Conservation (phyloP, 2,797 vertebrate genomes). For the Crypturellus tataupa region DNA sequence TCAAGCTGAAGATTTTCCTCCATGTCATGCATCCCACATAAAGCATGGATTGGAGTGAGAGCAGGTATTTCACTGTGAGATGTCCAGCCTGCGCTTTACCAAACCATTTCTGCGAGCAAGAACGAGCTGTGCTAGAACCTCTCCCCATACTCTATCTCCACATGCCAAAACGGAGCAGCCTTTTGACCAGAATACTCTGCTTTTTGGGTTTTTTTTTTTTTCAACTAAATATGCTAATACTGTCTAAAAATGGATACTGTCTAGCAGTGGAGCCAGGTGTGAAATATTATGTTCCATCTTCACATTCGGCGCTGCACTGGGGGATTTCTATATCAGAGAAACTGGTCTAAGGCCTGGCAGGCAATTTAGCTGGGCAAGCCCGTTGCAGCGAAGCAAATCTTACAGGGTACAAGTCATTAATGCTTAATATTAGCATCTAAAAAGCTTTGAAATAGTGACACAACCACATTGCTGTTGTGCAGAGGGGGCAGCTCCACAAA, state of each 20-base stretch:
- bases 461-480: neutral
- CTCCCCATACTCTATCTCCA: neutral
- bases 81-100: neutral
- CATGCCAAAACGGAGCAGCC: neutral
- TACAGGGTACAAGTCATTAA: neutral
- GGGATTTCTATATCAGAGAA: neutral
- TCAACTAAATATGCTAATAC: neutral
- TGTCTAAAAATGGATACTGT: neutral
- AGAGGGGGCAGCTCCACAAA: neutral
- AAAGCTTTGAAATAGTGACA: constrained; percentile 5
- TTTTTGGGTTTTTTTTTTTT: neutral
- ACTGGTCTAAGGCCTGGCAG: neutral
- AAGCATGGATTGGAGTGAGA: neutral
- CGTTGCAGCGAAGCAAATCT: neutral
- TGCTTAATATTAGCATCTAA: neutral
- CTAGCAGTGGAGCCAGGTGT: neutral
- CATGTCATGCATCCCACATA: neutral
- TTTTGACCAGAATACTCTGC: fast-evolving
- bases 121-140: neutral
- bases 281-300: neutral
- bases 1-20: neutral
- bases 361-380: neutral
- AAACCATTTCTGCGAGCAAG: neutral
- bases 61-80: neutral
- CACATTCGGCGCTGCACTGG: neutral